Evolutionary conservation across 2,888 invertebrate species (phyloP), one percentile per base, ranked within the genome.

Genomic region (Strigamia maritima): DNA sequence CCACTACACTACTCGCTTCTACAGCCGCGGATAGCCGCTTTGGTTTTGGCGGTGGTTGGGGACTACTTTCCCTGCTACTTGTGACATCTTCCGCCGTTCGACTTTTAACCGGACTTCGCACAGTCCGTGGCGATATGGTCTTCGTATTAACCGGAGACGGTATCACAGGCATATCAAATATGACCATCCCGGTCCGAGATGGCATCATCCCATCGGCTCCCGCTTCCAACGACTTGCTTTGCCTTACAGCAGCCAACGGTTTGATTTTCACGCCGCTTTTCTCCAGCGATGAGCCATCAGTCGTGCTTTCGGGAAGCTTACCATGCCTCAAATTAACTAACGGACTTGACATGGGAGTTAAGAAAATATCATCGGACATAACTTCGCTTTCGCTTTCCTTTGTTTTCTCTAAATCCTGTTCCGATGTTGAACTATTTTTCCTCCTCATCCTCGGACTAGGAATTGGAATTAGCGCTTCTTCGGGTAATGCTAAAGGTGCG

Each of bases 111-210:
- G 60, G 60, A 19, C 60, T 60, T 10, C 19, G 40, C 12, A 40
- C 4, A 16, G 2, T 40, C 40, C 10, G 6, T 16, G 49, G 49
- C 3, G 49, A 49, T 2, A 19, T 7, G 74, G 26, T 1, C 74
- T 2, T 2, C 16, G 26, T 8, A n/a, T 14, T 35, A 1, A 75
- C 40, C 12, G 35, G 22, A 3, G 77, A 44, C 24, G 14, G 49
- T 40, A 77, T 77, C 8, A 77, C 28, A 2, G 77, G 77, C 77
- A 77, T 26, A 26, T 77, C 77, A 26, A 10, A 22, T 2, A 77
- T 44, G 8, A 77, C 77, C 6, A 77, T 7, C 10, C 49, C 49
- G 1, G 6, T 28, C 24, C 24, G 12, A 1, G 77, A 77, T 1
- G 49, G 49, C 3, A 14, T 7, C 8, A 44, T 2, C 10, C 28